Conservation (phyloP, 2,113 vertebrate species). For the Pomatostomus ruficeps region DNA sequence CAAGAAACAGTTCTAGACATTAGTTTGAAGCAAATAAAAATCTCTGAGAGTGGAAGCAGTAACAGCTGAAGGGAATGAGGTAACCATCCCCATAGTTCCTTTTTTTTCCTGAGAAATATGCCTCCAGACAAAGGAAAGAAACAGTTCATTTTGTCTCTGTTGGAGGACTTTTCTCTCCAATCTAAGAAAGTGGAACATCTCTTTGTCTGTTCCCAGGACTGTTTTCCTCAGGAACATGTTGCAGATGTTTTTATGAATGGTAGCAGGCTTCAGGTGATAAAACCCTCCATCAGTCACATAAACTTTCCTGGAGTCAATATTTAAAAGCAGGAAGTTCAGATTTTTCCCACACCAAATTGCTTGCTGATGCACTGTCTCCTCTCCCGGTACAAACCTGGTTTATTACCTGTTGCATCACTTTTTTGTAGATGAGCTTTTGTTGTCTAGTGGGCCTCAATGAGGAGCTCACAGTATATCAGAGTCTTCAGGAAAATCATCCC, state of each 20-base stretch:
- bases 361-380: neutral
- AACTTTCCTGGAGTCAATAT: neutral
- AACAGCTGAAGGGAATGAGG: neutral
- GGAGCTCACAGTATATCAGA: neutral
- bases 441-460: neutral
- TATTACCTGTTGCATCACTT: neutral
- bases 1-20: neutral
- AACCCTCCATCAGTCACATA: neutral
- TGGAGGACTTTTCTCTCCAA: neutral
- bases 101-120: neutral
- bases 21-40: neutral
- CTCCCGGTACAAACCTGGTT: neutral
- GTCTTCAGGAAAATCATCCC: neutral
- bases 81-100: neutral
- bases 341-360: neutral
- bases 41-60: neutral
- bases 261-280: neutral
- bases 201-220: neutral
- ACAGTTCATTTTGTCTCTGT: neutral
- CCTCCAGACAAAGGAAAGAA: neutral
- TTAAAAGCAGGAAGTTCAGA: neutral
- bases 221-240: neutral
- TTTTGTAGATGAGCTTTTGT: neutral
- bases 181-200: neutral
- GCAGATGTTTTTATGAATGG: neutral